Evolutionary conservation across 2,113 vertebrate species (phyloP), one percentile per base, ranked within the genome.

Genomic region (Macrotus californicus): DNA sequence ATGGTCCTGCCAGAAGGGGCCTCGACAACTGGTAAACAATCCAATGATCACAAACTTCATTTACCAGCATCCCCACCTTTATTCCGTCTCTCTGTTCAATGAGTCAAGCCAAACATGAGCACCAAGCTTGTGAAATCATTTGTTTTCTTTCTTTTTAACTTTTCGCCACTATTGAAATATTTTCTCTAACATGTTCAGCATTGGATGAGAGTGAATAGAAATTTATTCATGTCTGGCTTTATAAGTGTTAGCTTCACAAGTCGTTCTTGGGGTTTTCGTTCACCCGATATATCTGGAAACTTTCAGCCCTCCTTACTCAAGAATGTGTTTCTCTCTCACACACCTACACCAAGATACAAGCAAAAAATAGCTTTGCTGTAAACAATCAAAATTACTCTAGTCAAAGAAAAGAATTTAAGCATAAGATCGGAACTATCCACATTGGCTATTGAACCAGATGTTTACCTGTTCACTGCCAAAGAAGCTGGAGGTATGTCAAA

Each of bases 111-210:
- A 94, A 87, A 41, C 13, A 56, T 50, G 50, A 76, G 34, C 7
- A 15, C 29, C 22, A 76, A 10, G 36, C 11, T 43, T 80, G 16
- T 70, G 76, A 90, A 92, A 18, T 46, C 52, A 67, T 6, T 69
- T 69, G n/a, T 39, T 93, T 89, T 91, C 72, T 89, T 96, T 93
- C 39, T 92, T 12, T 54, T 92, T 39, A 54, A 81, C 19, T 89
- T 96, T 88, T 67, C 5, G 52, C 13, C 12, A 9, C 18, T 39
- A 29, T 89, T 69, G 50, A 88, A 81, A 85, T 73, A 34, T 85
- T 79, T 36, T 86, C 59, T 67, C 16, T 50, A 12, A 11, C 31
- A 26, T 56, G 19, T 70, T 84, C 87, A 50, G 8, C 11, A 83
- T 94, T 91, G 66, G 22, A 34, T 56, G 56, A 88, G 22, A 48